Evolutionary conservation across 2,797 vertebrate genomes (phyloP), one percentile per base, ranked within the genome.

Genomic region (Myiotriccus ornatus): DNA sequence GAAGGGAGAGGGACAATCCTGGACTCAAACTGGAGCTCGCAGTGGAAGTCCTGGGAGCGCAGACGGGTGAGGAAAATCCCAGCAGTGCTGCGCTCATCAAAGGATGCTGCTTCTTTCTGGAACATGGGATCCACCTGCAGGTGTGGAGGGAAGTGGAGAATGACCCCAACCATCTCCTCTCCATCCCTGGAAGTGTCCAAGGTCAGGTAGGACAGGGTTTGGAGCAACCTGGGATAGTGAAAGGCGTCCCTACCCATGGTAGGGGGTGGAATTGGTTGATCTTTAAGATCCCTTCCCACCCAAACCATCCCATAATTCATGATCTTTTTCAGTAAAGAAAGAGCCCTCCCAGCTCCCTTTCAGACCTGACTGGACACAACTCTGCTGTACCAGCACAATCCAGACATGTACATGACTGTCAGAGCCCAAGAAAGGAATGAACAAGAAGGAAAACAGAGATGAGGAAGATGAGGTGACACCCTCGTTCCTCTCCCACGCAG

Each of bases 61-160:
- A 99, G 98, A 7, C 98, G 97, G 0, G 97, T 97, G 53, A 99
- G 98, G 96, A 99, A 99, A n/a, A 99, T 98, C 0, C 99, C 99
- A 0, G 98, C 97, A 0, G 98, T 98, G 96, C 98, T 99, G 97
- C 98, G 99, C 90, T 99, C 99, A 32, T 99, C 98, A 1, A 99
- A 99, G 1, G 99, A 98, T 2, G 98, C 98, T 0, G 98, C 98
- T 8, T 98, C 98, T 55, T 98, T 98, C 96, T 99, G 99, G 97
- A 99, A 99, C 98, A 99, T 98, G 92, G 99, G 99, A 91, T 99
- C 99, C 43, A 99, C 97, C 99, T 99, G 95, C 32, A 25, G 60
- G 84, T 2, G 30, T 0, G n/a, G 2, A 2, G 34, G 50, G 9
- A 89, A 57, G 69, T 6, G 32, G n/a, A 46, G 18, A 85, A 57